Evolutionary conservation across 1,140 invertebrate species (phyloP).

Genomic region (Cyrtorhinus lividipennis): DNA sequence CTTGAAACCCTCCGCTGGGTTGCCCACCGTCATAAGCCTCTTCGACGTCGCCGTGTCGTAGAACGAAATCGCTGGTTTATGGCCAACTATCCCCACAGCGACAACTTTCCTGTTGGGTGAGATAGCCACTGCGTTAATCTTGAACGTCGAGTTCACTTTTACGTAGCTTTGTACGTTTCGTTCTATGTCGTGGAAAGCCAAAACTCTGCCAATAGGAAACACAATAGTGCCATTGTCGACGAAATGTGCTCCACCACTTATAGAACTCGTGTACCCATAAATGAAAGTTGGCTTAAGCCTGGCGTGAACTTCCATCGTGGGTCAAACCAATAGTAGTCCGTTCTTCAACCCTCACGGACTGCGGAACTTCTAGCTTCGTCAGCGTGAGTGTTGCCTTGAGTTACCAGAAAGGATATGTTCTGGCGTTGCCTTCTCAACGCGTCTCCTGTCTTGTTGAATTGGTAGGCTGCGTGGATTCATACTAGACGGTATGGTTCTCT

Average conservation of each 20-base stretch:
- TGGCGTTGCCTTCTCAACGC: too few species aligned
- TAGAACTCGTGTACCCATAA: not conserved
- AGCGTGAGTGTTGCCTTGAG: too few species aligned
- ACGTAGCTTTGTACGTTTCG: not conserved
- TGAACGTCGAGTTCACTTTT: not conserved
- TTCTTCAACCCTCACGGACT: too few species aligned
- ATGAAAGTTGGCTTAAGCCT: not conserved
- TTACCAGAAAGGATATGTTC: too few species aligned
- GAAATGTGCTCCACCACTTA: not conserved
- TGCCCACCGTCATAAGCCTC: not conserved
- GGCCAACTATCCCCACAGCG: not conserved
- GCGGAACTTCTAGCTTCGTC: too few species aligned
- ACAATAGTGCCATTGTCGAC: not conserved
- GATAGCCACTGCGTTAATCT: not conserved
- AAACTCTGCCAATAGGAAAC: not conserved
- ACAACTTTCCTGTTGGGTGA: not conserved
- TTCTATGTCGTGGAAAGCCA: not conserved
- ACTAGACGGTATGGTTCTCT: too few species aligned
- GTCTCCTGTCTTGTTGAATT: too few species aligned
- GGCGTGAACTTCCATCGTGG: not conserved
- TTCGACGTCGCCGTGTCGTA: not conserved
- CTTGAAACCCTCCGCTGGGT: not conserved
- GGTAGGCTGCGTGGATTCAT: too few species aligned
- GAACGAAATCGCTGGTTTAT: not conserved
- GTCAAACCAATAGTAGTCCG: not conserved